Conservation (phyloP, 2,888 invertebrate genomes). For the Euplexia lucipara region DNA sequence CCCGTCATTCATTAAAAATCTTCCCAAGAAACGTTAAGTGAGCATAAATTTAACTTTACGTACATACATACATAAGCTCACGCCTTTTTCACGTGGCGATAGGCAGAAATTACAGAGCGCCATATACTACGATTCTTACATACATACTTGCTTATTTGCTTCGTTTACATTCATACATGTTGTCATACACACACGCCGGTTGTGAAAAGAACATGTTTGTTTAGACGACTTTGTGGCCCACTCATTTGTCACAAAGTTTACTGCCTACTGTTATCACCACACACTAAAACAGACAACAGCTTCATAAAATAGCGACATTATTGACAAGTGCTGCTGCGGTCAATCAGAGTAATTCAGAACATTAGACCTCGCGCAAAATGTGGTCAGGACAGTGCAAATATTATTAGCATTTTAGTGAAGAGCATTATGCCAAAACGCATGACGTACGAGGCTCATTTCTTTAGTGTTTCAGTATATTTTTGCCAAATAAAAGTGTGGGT, state of each 20-base stretch:
- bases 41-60: no score
- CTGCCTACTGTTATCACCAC: slow-evolving; percentile 2
- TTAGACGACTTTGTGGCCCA: no score
- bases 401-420: slow-evolving; percentile 44
- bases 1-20: no score
- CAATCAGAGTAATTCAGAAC: slow-evolving; percentile 24
- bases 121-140: no score
- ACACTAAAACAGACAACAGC: slow-evolving; percentile 4
- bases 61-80: no score
- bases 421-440: slow-evolving; percentile 37
- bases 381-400: slow-evolving; percentile 24
- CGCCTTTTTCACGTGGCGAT: no score
- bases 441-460: slow-evolving; percentile 33
- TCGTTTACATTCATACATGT: no score
- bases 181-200: no score
- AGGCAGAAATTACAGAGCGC: no score
- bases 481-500: slow-evolving; percentile 32
- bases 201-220: no score
- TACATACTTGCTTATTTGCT: no score
- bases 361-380: slow-evolving; percentile 21
- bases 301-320: slow-evolving; percentile 29
- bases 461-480: slow-evolving; percentile 29
- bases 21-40: no score
- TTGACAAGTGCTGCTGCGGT: slow-evolving; percentile 12
- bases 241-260: neutral